phyloP scores from a whole-genome alignment of 2,888 invertebrate species.

The Sphinx pinastri region DNA sequence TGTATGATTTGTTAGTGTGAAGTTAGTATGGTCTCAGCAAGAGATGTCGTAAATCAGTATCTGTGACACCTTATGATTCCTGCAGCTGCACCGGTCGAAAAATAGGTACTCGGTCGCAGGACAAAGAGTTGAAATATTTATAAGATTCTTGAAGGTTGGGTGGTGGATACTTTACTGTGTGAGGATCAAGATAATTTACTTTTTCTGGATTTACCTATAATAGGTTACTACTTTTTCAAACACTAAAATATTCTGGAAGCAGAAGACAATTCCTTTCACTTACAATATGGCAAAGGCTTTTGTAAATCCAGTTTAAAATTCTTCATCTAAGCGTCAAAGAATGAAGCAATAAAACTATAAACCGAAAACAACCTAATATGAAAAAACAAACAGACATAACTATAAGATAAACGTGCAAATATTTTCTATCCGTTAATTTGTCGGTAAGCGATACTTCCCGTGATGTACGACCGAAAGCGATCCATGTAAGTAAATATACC shows the following conservation, averaged over 20 bases:
- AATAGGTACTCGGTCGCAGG: conserved; percentile 52
- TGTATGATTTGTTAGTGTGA: conserved; percentile 71
- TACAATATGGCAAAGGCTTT: too few species aligned
- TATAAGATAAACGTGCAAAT: conserved; percentile 45
- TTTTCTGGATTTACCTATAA: not conserved
- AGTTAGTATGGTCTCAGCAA: conserved; percentile 70
- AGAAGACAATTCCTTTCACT: too few species aligned
- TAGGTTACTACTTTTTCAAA: too few species aligned
- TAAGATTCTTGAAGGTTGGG: conserved; percentile 34
- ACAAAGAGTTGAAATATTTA: conserved; percentile 44
- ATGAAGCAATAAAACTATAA: not conserved
- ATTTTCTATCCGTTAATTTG: conserved; percentile 61
- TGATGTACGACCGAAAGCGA: conserved; percentile 54
- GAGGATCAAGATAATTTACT: conserved; percentile 19
- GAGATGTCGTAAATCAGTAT: conserved; percentile 74
- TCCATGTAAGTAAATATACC: conserved; percentile 63
- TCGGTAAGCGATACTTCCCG: conserved; percentile 63
- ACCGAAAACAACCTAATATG: not conserved
- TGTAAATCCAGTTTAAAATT: too few species aligned
- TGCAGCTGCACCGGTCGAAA: conserved; percentile 66
- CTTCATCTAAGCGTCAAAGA: too few species aligned
- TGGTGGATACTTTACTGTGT: not conserved
- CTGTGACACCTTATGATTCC: conserved; percentile 67
- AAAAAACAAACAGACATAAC: conserved; percentile 29
- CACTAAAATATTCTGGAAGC: too few species aligned